Conservation (phyloP, 2,113 vertebrate genomes). For the Halichoerus grypus region DNA sequence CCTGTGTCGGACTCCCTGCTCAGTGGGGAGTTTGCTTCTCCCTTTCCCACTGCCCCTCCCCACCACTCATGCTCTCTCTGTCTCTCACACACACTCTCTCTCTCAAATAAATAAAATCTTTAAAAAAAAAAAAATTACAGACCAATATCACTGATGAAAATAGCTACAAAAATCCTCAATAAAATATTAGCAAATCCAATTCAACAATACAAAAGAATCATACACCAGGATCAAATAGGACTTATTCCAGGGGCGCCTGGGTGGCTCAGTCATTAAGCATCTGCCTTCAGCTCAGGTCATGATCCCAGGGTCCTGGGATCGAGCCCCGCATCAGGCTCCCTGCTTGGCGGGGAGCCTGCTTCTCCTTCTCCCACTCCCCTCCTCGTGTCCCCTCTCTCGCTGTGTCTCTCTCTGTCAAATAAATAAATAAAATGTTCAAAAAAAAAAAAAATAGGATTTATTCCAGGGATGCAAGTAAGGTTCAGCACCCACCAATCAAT, state of each 20-base stretch:
- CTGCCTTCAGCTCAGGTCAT: too few species aligned
- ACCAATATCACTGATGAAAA: not conserved
- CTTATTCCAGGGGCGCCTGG: not conserved
- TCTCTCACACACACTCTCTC: not conserved
- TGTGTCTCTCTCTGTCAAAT: too few species aligned
- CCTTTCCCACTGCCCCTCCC: too few species aligned
- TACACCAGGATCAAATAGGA: not conserved
- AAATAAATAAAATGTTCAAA: too few species aligned
- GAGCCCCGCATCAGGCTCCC: too few species aligned
- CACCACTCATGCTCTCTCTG: not conserved
- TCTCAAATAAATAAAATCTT: not conserved
- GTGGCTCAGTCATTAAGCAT: too few species aligned
- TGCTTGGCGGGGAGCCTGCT: too few species aligned
- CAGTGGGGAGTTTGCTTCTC: too few species aligned
- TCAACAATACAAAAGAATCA: not conserved
- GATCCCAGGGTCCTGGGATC: too few species aligned
- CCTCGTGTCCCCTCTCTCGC: too few species aligned
- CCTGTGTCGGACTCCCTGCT: too few species aligned
- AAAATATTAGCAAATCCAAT: not conserved
- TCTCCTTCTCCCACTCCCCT: too few species aligned
- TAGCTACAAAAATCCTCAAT: not conserved
- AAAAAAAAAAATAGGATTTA: not conserved
- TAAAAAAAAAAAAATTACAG: not conserved
- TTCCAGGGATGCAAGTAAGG: not conserved
- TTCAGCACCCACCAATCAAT: not conserved